These are phyloP conservation scores for Scomber scombrus DNA, from an alignment of 2,113 vertebrate species.

Conservation along the genomic window DNA sequence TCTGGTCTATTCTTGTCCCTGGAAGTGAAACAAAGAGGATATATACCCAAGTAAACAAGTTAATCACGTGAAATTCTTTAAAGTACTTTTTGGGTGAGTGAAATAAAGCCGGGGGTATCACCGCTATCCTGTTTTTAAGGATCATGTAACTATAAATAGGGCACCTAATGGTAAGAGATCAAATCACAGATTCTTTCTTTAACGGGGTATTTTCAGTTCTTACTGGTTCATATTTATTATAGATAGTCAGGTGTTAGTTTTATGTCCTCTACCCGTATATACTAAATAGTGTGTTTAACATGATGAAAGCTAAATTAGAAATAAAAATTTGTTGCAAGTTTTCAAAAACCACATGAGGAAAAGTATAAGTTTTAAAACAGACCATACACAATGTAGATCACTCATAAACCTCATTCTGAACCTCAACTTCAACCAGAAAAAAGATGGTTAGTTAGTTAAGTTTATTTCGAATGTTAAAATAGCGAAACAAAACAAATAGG, in stretches of 20 bases:
- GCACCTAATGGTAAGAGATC: not conserved
- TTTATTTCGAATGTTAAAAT: too few species aligned
- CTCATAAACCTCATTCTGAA: slow-evolving; percentile 39
- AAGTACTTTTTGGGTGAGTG: slow-evolving; percentile 17
- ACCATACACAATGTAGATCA: not conserved
- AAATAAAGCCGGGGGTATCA: slow-evolving; percentile 17
- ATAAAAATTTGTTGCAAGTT: too few species aligned
- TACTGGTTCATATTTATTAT: not conserved
- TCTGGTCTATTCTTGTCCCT: slow-evolving; percentile 67
- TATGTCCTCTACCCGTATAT: not conserved
- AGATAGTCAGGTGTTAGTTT: not conserved
- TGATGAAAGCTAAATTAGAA: not conserved
- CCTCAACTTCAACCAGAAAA: slow-evolving; percentile 34
- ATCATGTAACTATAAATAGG: slow-evolving; percentile 18
- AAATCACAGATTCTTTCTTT: slow-evolving; percentile 9
- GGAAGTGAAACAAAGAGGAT: slow-evolving; percentile 69
- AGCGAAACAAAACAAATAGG: too few species aligned
- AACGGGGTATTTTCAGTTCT: not conserved
- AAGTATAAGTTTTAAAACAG: not conserved
- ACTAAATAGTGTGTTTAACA: not conserved
- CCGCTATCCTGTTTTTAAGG: slow-evolving; percentile 25
- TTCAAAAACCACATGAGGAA: not conserved
- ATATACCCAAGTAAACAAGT: slow-evolving; percentile 60
- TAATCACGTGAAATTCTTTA: slow-evolving; percentile 51
- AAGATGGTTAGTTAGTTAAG: too few species aligned